Evolutionary conservation across 2,797 vertebrate genomes (phyloP).

Genomic region (Poliocrania exsul): DNA sequence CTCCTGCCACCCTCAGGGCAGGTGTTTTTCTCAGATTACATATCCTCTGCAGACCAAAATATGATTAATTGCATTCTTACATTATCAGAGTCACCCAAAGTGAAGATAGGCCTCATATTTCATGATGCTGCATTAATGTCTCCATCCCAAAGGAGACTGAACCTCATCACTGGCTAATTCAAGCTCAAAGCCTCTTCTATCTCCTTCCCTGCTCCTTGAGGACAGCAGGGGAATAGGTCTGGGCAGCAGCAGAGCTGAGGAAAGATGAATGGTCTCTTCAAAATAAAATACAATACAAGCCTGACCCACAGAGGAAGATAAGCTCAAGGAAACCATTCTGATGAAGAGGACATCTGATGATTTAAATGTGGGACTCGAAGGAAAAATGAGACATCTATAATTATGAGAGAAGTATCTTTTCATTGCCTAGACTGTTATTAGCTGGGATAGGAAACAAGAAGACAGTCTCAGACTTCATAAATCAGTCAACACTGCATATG

Average conservation of each 20-base stretch:
- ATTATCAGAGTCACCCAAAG: slow-evolving; percentile 59
- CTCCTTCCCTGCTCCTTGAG: background rate
- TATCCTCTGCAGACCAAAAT: slow-evolving; percentile 48
- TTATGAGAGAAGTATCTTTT: slow-evolving; percentile 1
- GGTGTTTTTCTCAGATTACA: slow-evolving; percentile 58
- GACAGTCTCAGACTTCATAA: background rate
- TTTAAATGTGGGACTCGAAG: background rate
- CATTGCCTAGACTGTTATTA: background rate
- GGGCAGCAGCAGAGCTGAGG: background rate
- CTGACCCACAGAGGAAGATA: background rate
- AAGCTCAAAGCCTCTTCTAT: slow-evolving; percentile 46
- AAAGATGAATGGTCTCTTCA: background rate
- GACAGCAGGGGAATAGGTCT: background rate
- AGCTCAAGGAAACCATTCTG: slow-evolving; percentile 34
- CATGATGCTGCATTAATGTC: slow-evolving; percentile 69
- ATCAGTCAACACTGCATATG: rapidly evolving
- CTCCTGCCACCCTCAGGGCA: slow-evolving; percentile 17
- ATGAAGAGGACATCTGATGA: background rate
- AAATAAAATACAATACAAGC: slow-evolving; percentile 31
- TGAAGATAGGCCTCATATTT: slow-evolving; percentile 53
- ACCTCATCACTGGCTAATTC: slow-evolving; percentile 57
- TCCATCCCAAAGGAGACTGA: slow-evolving; percentile 50
- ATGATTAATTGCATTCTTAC: slow-evolving; percentile 65
- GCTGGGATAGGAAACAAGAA: background rate
- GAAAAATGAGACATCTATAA: slow-evolving; percentile 9